Evolutionary conservation across 2,113 vertebrate genomes (phyloP).

Genomic region (Asarcornis scutulata): DNA sequence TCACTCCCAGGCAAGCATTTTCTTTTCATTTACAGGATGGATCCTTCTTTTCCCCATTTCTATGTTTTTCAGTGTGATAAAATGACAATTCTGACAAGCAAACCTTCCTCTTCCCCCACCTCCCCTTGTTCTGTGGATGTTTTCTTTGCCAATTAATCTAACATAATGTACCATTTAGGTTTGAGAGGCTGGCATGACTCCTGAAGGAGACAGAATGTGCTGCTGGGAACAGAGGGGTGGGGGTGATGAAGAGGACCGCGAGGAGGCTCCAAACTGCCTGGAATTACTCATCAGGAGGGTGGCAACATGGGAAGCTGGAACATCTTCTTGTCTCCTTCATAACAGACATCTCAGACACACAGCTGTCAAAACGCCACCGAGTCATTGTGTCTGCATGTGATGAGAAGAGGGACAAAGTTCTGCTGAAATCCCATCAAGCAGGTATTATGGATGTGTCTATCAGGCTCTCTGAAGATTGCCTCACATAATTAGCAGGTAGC

Average conservation of each 20-base stretch:
- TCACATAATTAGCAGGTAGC: slow-evolving; percentile 30
- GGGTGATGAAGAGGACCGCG: slow-evolving; percentile 19
- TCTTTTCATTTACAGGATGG: not conserved
- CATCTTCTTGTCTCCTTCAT: slow-evolving; percentile 28
- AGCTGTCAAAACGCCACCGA: not conserved
- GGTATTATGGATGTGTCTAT: slow-evolving; percentile 21
- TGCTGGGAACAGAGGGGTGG: not conserved
- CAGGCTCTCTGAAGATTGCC: slow-evolving; percentile 8
- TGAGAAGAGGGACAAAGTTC: not conserved
- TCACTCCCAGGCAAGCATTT: not conserved
- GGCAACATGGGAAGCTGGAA: not conserved
- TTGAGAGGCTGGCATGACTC: slow-evolving; percentile 31
- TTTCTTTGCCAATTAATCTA: slow-evolving; percentile 49
- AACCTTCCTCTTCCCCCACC: not conserved
- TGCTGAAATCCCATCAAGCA: not conserved
- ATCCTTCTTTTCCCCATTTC: not conserved
- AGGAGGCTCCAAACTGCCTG: slow-evolving; percentile 23
- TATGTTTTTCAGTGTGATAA: not conserved
- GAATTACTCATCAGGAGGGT: slow-evolving; percentile 36
- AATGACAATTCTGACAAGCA: slow-evolving; percentile 27
- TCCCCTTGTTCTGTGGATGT: not conserved
- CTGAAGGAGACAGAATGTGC: slow-evolving; percentile 44
- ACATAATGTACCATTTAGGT: slow-evolving; percentile 16
- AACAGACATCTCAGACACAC: not conserved
- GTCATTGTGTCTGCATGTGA: not conserved